Evolutionary conservation across 2,797 vertebrate genomes (phyloP), one percentile per base, ranked within the genome.

Genomic region (Peromyscus nudipes): DNA sequence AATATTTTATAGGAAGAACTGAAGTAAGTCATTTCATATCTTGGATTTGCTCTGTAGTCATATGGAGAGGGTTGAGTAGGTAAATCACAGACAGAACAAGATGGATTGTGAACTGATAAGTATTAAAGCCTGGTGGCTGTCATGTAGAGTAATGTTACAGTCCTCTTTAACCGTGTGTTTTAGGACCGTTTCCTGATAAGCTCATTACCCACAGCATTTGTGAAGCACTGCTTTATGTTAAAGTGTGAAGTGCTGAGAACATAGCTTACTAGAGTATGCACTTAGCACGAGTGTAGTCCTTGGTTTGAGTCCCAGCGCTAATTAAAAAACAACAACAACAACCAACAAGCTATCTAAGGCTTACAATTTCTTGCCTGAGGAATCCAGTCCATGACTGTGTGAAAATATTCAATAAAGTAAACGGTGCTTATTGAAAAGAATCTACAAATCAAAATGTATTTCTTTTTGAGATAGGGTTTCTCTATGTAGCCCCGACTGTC

Each of bases 321-420:
- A 12, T 49, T 16, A 31, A 62, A 62, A 8, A 25, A 27, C 25
- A 23, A 57, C 17, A 19, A 57, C 7, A 25, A 25, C 49, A 21
- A 13, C 27, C 67, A 17, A 88, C n/a, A 95, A 83, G 49, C 79
- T 57, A 77, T 94, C 92, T 83, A 52, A 86, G 57, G 71, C 31
- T 94, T 87, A 81, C 69, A 94, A 83, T 46, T 75, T 80, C 23
- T 92, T 80, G 67, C 46, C 27, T 3, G 77, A 65, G 2, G 46
- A 80, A 27, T 21, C 8, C 31, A 93, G 57, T 13, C 16, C 8
- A 34, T 31, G 14, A 27, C 31, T 80, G 31, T 43, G 29, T 19
- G 13, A 55, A 75, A 93, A 64, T 1, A 65, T 71, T 12, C 27
- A 0, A 52, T 82, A 40, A 87, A 94, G 43, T 31, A 55, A 94